Percentiles rank a stretch among this genome's conserved stretches.
phyloP scores from a whole-genome alignment of 1,140 invertebrate genomes.

The Saccostrea cuccullata region DNA sequence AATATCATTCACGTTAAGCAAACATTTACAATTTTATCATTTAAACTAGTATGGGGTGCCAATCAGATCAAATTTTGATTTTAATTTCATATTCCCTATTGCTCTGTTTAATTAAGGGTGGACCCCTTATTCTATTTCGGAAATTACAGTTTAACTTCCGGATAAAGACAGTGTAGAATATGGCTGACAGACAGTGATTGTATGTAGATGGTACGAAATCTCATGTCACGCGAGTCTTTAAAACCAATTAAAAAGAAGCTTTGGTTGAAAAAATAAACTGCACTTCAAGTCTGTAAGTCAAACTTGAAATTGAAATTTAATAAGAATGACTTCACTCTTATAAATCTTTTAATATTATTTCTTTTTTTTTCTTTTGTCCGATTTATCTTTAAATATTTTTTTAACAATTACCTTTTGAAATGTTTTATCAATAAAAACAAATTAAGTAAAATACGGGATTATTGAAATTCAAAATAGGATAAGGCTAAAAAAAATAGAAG shows the following conservation, averaged over 20 bases:
- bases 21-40: background rate
- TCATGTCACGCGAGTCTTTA: background rate
- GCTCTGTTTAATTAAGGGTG: background rate
- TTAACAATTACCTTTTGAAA: too few relatives aligned
- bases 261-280: background rate
- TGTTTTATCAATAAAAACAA: too few relatives aligned
- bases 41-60: background rate
- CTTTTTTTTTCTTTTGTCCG: too few relatives aligned
- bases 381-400: background rate
- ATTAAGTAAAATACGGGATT: too few relatives aligned
- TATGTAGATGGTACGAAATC: background rate
- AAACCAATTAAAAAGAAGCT: background rate
- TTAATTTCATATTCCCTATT: background rate
- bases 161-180: background rate
- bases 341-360: background rate
- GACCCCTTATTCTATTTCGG: background rate
- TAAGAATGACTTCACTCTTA: background rate
- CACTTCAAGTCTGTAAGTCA: background rate
- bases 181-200: background rate
- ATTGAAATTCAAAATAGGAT: too few relatives aligned
- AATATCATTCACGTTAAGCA: background rate
- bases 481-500: too few relatives aligned
- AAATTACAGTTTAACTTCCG: background rate
- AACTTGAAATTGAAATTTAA: background rate
- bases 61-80: background rate